phyloP scores from a whole-genome alignment of 2,113 vertebrate species.

The Mirounga angustirostris region DNA sequence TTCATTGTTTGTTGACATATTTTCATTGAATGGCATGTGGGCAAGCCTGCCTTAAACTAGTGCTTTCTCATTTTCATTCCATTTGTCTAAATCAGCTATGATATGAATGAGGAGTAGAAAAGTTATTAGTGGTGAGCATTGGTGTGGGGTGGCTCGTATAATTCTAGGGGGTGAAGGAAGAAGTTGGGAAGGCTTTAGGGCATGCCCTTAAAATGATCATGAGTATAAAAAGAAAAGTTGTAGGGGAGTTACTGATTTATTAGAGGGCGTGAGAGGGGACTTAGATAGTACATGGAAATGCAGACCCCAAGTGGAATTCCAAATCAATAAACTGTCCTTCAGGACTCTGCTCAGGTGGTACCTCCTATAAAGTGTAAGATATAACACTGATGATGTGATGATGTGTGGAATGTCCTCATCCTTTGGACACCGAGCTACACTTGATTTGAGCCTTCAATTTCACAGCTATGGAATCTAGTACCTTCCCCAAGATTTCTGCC shows the following conservation, averaged over 20 bases:
- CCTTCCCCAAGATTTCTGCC: background rate
- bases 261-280: background rate
- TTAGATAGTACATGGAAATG: background rate
- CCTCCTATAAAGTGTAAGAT: background rate
- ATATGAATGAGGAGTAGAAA: background rate
- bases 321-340: background rate
- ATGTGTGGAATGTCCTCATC: background rate
- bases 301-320: background rate
- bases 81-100: background rate
- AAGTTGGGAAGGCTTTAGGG: background rate
- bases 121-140: background rate
- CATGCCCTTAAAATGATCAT: background rate
- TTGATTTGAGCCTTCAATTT: background rate
- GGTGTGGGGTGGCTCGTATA: background rate
- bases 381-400: too few relatives aligned
- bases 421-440: background rate
- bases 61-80: background rate
- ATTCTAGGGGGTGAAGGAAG: background rate
- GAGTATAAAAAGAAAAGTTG: background rate
- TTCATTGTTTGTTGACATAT: background rate
- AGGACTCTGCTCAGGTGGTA: background rate
- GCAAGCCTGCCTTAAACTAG: background rate
- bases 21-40: background rate
- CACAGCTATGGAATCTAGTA: background rate
- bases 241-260: background rate